Evolutionary conservation across 2,888 invertebrate genomes (phyloP).

Genomic region (Yponomeuta cagnagella): DNA sequence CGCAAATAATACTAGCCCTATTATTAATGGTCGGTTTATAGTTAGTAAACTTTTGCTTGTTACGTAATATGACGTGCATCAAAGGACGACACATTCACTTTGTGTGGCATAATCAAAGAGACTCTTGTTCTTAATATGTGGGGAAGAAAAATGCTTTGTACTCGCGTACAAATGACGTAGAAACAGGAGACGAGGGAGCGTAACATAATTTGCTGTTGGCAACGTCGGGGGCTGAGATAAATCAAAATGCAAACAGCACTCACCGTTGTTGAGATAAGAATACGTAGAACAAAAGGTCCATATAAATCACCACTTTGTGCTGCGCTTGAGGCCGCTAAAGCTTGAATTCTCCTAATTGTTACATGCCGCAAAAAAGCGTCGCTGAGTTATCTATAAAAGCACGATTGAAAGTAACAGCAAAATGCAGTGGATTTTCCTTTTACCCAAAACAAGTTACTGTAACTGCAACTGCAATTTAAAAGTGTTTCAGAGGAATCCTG

Average conservation of each 20-base stretch:
- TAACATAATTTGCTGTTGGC: slow-evolving; percentile 46
- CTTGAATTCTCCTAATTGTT: not conserved
- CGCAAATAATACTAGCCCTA: too few species aligned
- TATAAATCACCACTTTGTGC: slow-evolving; percentile 24
- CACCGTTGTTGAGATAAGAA: slow-evolving; percentile 28
- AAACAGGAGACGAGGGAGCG: slow-evolving; percentile 40
- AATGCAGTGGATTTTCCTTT: too few species aligned
- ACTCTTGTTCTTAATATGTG: slow-evolving; percentile 15
- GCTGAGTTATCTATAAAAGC: too few species aligned
- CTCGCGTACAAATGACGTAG: slow-evolving; percentile 45
- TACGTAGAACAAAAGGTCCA: slow-evolving; percentile 35
- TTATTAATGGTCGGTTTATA: too few species aligned
- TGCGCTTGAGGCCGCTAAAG: slow-evolving; percentile 8
- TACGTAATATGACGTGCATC: not conserved
- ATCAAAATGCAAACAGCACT: slow-evolving; percentile 53
- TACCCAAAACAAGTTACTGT: too few species aligned
- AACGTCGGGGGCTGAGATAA: slow-evolving; percentile 39
- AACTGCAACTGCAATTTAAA: too few species aligned
- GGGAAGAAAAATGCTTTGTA: slow-evolving; percentile 25
- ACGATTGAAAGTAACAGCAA: too few species aligned
- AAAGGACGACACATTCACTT: not conserved
- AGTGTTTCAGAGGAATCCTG: too few species aligned
- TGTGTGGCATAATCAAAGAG: not conserved
- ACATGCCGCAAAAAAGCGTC: too few species aligned
- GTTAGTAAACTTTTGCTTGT: too few species aligned